Conservation (phyloP, 2,797 vertebrate genomes). For the Enteromius radiatus region DNA sequence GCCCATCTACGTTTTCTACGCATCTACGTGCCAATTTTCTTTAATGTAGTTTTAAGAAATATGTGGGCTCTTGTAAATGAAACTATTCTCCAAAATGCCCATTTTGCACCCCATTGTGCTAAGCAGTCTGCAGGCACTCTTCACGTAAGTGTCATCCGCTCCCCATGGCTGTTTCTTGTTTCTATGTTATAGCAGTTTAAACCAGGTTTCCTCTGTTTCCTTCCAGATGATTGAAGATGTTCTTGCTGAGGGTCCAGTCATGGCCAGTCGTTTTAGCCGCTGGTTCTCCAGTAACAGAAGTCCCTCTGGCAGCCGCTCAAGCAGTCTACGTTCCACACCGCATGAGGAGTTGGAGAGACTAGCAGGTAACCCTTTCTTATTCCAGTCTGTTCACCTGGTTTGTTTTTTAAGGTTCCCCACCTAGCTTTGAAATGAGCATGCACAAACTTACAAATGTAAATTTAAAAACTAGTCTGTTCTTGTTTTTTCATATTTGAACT, state of each 20-base stretch:
- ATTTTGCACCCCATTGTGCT: slow-evolving; percentile 67
- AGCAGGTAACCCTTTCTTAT: slow-evolving; percentile 79
- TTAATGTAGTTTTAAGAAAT: background rate
- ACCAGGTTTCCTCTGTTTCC: slow-evolving; percentile 38
- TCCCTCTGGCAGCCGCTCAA: slow-evolving; percentile 92
- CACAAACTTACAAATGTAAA: background rate
- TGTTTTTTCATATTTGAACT: background rate
- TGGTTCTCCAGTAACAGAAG: slow-evolving; percentile 94
- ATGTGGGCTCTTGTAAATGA: slow-evolving; percentile 11
- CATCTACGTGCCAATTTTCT: background rate
- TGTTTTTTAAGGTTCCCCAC: background rate
- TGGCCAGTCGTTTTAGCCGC: slow-evolving; percentile 93
- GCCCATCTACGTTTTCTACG: background rate
- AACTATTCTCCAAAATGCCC: slow-evolving; percentile 49
- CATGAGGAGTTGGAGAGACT: slow-evolving; percentile 96
- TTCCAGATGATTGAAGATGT: slow-evolving; percentile 98
- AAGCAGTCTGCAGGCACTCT: slow-evolving; percentile 64
- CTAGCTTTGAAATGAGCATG: background rate
- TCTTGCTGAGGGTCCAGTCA: slow-evolving; percentile 91
- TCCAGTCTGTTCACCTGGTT: background rate
- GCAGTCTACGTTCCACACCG: slow-evolving; percentile 94
- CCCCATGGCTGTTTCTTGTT: slow-evolving; percentile 40
- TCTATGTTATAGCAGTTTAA: slow-evolving; percentile 37
- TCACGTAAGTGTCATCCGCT: slow-evolving; percentile 73
- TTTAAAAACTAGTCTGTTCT: background rate